phyloP scores from a whole-genome alignment of 1,140 invertebrate species.

The Ceratosolen fusciceps region DNA sequence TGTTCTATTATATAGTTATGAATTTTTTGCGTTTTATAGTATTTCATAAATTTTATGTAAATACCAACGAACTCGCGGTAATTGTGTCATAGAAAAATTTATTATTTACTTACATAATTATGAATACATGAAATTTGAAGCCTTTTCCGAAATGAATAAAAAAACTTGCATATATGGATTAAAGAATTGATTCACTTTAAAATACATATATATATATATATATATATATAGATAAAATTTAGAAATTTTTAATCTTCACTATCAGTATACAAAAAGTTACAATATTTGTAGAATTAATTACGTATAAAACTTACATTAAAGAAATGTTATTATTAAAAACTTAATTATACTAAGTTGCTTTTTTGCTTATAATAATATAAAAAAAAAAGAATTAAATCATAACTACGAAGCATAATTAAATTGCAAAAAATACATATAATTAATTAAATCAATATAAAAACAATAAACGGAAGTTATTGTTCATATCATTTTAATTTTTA shows the following conservation, averaged over 20 bases:
- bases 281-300: not conserved
- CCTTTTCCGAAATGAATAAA: no score
- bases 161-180: no score
- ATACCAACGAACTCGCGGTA: not conserved
- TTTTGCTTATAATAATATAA: slow-evolving; percentile 8
- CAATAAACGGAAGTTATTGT: not conserved
- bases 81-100: no score
- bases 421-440: not conserved
- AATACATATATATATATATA: not conserved
- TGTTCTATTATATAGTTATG: not conserved
- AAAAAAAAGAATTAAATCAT: not conserved
- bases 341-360: not conserved
- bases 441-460: not conserved
- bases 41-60: slow-evolving; percentile 6
- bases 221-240: no score
- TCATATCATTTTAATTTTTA: not conserved
- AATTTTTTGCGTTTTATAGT: not conserved
- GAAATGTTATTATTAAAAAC: not conserved
- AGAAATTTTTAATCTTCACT: not conserved
- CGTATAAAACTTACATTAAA: not conserved
- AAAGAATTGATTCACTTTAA: not conserved
- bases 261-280: not conserved
- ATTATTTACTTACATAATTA: no score
- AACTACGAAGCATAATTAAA: slow-evolving; percentile 17
- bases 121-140: no score